phyloP scores from a whole-genome alignment of 2,888 invertebrate genomes.

The Cantharis rustica region DNA sequence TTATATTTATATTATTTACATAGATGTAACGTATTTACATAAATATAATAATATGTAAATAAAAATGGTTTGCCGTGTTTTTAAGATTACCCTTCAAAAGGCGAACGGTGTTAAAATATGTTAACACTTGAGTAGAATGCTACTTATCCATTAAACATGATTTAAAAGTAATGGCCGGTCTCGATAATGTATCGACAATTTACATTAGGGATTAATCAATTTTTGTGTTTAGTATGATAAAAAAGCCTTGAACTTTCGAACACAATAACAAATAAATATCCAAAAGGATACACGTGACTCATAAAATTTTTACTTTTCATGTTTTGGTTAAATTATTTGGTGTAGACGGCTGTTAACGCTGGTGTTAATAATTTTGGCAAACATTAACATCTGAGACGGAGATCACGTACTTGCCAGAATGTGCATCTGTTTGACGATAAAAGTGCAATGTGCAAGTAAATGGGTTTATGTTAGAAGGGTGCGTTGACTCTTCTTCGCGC shows the following conservation, averaged over 20 bases:
- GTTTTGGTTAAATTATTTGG: background rate
- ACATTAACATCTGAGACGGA: conserved; percentile 1
- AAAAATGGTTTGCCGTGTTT: background rate
- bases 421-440: conserved; percentile 18
- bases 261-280: background rate
- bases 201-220: background rate
- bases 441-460: conserved; percentile 19
- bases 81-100: background rate
- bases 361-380: conserved; percentile 10
- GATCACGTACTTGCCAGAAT: background rate
- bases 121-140: background rate
- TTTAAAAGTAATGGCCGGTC: background rate
- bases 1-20: too few relatives aligned
- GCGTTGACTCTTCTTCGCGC: conserved; percentile 38
- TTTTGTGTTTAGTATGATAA: background rate
- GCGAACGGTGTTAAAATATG: background rate
- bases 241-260: background rate
- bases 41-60: too few relatives aligned
- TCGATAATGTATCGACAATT: background rate
- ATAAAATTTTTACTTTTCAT: background rate
- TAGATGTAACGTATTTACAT: too few relatives aligned
- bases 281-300: background rate
- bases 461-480: conserved; percentile 29
- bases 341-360: background rate
- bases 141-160: background rate